Base-by-base conservation (phyloP, 1,140 invertebrate genomes). In the Drosophila willistoni region DNA sequence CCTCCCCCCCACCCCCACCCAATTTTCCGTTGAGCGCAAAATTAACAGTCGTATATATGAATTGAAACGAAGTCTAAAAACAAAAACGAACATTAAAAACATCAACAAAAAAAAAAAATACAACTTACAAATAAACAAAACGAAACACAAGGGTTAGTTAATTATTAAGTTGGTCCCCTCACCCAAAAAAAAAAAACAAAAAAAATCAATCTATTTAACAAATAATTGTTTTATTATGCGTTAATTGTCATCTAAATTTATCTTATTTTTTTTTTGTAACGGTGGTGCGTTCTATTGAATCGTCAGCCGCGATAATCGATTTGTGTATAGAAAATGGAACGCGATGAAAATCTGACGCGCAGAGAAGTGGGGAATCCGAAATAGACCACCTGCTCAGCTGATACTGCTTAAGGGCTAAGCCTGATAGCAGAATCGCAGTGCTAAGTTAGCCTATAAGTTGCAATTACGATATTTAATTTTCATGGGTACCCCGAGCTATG, bases 31-130 rank as follows among this genome's bases (percentile, higher is more conserved):
- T 61, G 47, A 68, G 9, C 67, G 13, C 83, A 64, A 86, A 86
- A 86, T 86, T 87, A 51, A 36, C 61, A 79, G 82, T 86, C 54
- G 34, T 80, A 73, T 66, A 67, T 73, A 77, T n/a, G 17, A 70
- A 76, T 70, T 69, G 13, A 77, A 79, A 69, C 67, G 65, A 76
- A 77, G 2, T 1, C 73, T 42, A 62, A 65, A 54, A 64, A 72
- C 36, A 68, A 0, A 34, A 79, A 68, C 67, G 65, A 76, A 73
- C 64, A 41, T 61, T 22, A 44, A 47, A 62, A 62, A 63, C 44
- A 57, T 66, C 39, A 69, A 57, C 7, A 25, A 33, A 56, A 34
- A 69, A 36, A 7, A 25, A 33, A 56, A 34, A 57, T n/a, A 57
- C n/a, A 39, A 39, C 12, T 39, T 25, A 56, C 25, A 33, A 57